Evolutionary conservation across 2,888 invertebrate genomes (phyloP).

Genomic region (Cloeon dipterum): DNA sequence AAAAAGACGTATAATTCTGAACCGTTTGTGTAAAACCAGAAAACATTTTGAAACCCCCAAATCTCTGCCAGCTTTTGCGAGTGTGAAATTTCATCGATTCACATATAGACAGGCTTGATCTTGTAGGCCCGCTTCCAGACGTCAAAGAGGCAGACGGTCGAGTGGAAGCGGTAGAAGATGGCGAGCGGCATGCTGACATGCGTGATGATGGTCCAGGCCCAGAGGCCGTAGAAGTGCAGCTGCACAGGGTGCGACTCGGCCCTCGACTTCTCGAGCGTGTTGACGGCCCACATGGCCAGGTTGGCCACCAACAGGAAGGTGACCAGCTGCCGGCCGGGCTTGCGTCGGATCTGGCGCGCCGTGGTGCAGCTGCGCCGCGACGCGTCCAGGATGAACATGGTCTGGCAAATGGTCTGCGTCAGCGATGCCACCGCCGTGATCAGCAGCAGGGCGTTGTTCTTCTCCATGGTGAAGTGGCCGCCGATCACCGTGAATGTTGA

Average conservation of each 20-base stretch:
- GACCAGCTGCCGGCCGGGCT: conserved; percentile 82
- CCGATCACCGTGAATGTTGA: conserved; percentile 86
- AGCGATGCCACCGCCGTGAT: conserved; percentile 66
- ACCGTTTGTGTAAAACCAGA: no score
- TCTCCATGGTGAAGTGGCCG: conserved; percentile 65
- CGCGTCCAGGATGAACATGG: conserved; percentile 77
- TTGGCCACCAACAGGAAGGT: conserved; percentile 79
- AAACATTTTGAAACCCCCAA: no score
- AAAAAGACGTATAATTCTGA: no score
- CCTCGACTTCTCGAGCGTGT: conserved; percentile 73
- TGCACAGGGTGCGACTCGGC: conserved; percentile 84
- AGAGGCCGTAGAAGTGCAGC: conserved; percentile 72
- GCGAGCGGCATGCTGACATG: conserved; percentile 82
- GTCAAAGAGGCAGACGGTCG: conserved; percentile 85
- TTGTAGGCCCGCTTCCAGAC: conserved; percentile 94
- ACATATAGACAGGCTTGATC: conserved; percentile 69
- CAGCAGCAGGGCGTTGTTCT: conserved; percentile 57
- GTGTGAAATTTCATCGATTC: no score
- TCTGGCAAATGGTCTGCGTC: conserved; percentile 72
- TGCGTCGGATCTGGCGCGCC: conserved; percentile 57
- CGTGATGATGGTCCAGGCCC: conserved; percentile 91
- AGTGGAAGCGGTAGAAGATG: conserved; percentile 86
- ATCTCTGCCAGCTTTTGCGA: no score
- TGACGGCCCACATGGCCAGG: conserved; percentile 85
- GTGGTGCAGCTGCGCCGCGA: conserved; percentile 64